phyloP scores from a whole-genome alignment of 2,888 invertebrate genomes.

The Philonicus albiceps region DNA sequence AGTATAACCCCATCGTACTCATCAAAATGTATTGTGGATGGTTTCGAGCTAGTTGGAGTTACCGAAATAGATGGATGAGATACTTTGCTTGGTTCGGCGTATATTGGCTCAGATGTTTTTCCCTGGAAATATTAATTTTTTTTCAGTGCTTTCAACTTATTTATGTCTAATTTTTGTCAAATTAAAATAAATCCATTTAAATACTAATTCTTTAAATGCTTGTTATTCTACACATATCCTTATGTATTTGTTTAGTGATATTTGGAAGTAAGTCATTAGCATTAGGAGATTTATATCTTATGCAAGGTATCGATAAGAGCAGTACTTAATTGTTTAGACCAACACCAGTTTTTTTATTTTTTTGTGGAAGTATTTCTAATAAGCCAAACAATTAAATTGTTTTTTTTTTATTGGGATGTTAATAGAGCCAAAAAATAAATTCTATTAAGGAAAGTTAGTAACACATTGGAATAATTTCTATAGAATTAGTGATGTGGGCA shows the following conservation, averaged over 20 bases:
- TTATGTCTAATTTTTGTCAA: constrained; percentile 19
- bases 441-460: constrained; percentile 32
- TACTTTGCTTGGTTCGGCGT: constrained; percentile 51
- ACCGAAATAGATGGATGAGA: not conserved
- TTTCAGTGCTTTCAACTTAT: not conserved
- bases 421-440: constrained; percentile 38
- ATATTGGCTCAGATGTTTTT: constrained; percentile 51
- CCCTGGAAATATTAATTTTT: constrained; percentile 41
- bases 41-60: constrained; percentile 3
- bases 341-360: not conserved
- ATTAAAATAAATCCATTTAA: not conserved
- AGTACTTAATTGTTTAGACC: not conserved
- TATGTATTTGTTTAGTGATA: not conserved
- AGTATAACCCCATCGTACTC: constrained; percentile 50
- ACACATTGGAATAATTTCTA: not conserved
- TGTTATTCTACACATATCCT: not conserved
- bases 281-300: not conserved
- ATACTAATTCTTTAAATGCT: not conserved
- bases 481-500: not conserved
- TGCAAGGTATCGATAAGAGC: not conserved
- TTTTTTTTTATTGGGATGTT: not conserved
- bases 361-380: not conserved
- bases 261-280: not conserved
- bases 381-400: not conserved
- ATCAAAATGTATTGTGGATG: constrained; percentile 47